Evolutionary conservation across 1,140 invertebrate species (phyloP).

Genomic region (Zaprionus ghesquierei): DNA sequence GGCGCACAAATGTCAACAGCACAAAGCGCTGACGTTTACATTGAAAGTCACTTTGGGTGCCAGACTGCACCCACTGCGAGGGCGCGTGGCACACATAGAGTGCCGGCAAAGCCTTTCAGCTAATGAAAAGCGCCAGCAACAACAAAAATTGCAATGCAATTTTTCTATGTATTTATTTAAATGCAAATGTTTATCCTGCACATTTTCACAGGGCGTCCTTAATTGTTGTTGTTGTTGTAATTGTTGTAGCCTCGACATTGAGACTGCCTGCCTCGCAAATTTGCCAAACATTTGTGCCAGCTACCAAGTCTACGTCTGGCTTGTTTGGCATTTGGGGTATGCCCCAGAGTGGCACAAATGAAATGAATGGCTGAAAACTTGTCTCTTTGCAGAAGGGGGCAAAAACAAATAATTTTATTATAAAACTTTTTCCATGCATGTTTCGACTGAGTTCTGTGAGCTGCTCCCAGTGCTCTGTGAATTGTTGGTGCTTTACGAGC

Average conservation of each 20-base stretch:
- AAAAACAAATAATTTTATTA: slow-evolving; percentile 80
- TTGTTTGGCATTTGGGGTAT: slow-evolving; percentile 57
- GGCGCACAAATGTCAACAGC: slow-evolving; percentile 77
- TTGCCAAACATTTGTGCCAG: slow-evolving; percentile 60
- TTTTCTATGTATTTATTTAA: slow-evolving; percentile 64
- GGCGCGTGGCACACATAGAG: too few relatives aligned
- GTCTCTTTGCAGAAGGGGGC: slow-evolving; percentile 67
- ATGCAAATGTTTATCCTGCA: slow-evolving; percentile 67
- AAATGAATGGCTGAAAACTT: slow-evolving; percentile 78
- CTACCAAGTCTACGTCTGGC: background rate
- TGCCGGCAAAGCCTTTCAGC: slow-evolving; percentile 19
- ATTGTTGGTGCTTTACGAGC: slow-evolving; percentile 46
- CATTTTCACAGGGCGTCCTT: slow-evolving; percentile 31
- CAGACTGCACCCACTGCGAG: slow-evolving; percentile 44
- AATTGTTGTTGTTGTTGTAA: slow-evolving; percentile 47
- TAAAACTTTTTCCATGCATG: slow-evolving; percentile 58
- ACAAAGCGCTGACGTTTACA: slow-evolving; percentile 78
- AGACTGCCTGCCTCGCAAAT: slow-evolving; percentile 42
- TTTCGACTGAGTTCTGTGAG: background rate
- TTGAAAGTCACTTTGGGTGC: slow-evolving; percentile 78
- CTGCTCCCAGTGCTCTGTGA: background rate
- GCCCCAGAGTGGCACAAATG: slow-evolving; percentile 76
- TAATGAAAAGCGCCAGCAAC: slow-evolving; percentile 72
- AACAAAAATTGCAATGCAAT: slow-evolving; percentile 64
- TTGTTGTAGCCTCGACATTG: slow-evolving; percentile 42